phyloP scores from a whole-genome alignment of 2,797 vertebrate species.

The Acanthis flammea region DNA sequence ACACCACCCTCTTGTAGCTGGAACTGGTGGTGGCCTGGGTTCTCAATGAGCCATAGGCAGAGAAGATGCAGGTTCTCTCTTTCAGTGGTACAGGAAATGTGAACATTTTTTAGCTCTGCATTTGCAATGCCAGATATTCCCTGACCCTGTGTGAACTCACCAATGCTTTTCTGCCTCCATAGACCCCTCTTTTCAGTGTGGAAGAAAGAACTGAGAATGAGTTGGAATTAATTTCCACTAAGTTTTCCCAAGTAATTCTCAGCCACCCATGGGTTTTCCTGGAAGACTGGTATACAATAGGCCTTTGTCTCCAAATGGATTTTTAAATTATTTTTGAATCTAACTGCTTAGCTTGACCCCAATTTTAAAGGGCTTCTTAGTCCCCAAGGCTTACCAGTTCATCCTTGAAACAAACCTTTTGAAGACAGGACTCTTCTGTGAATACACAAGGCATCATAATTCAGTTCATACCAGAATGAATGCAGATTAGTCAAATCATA shows the following conservation, averaged over 20 bases:
- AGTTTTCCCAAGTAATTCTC: slow-evolving; percentile 41
- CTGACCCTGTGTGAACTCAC: not conserved
- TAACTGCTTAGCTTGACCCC: not conserved
- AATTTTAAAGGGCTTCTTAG: not conserved
- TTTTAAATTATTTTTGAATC: slow-evolving; percentile 34
- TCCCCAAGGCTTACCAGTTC: not conserved
- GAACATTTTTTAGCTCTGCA: not conserved
- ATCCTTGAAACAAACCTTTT: slow-evolving; percentile 6
- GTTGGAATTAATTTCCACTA: not conserved
- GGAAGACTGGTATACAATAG: slow-evolving; percentile 39
- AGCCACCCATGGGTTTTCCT: slow-evolving; percentile 22
- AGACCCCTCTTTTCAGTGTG: not conserved
- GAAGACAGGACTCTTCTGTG: not conserved
- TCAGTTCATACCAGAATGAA: not conserved
- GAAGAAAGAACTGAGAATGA: slow-evolving; percentile 14
- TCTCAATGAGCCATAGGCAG: not conserved
- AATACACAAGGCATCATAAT: not conserved
- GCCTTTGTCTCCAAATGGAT: slow-evolving; percentile 34
- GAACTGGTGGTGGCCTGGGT: not conserved
- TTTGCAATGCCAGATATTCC: not conserved
- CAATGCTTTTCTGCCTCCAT: not conserved
- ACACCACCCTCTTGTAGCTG: not conserved
- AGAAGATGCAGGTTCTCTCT: not conserved
- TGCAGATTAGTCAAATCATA: not conserved
- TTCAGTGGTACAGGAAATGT: not conserved